A percentile compares a stretch with the other conserved stretches of the same genome.
phyloP scores from a whole-genome alignment of 2,113 vertebrate species.

The Anthoscopus minutus region DNA sequence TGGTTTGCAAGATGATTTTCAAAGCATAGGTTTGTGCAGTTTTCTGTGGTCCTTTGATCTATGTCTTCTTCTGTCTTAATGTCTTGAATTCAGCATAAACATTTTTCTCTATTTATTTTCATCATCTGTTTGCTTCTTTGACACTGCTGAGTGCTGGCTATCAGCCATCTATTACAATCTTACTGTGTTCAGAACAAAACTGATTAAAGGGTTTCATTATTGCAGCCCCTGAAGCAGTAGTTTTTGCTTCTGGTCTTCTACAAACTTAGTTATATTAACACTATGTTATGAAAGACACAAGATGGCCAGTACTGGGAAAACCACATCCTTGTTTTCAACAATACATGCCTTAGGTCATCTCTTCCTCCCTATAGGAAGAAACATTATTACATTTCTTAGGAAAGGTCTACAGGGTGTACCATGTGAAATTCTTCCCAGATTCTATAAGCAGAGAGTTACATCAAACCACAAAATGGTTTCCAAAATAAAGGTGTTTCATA shows the following conservation, averaged over 20 bases:
- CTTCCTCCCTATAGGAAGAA: background rate
- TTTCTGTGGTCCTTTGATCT: background rate
- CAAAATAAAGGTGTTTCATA: background rate
- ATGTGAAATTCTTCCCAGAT: background rate
- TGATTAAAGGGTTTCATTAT: conserved; percentile 11
- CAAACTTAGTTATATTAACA: conserved; percentile 8
- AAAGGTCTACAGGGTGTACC: background rate
- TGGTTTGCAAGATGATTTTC: background rate
- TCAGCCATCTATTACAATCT: background rate
- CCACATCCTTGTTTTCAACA: conserved; percentile 26
- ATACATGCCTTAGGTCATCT: background rate
- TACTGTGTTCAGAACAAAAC: conserved; percentile 26
- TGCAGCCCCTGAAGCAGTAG: conserved; percentile 5
- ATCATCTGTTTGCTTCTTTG: background rate
- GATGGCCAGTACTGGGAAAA: background rate
- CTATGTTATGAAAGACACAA: conserved; percentile 5
- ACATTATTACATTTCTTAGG: background rate
- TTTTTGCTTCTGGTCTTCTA: conserved; percentile 32
- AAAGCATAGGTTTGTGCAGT: background rate
- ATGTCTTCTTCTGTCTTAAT: background rate
- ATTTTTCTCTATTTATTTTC: background rate
- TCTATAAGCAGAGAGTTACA: background rate
- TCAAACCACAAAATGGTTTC: background rate
- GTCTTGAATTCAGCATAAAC: background rate
- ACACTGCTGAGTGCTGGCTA: background rate